Evolutionary conservation across 35 echinoderm and acorn worm genomes (phyloP).

Genomic region (Eucidaris tribuloides): DNA sequence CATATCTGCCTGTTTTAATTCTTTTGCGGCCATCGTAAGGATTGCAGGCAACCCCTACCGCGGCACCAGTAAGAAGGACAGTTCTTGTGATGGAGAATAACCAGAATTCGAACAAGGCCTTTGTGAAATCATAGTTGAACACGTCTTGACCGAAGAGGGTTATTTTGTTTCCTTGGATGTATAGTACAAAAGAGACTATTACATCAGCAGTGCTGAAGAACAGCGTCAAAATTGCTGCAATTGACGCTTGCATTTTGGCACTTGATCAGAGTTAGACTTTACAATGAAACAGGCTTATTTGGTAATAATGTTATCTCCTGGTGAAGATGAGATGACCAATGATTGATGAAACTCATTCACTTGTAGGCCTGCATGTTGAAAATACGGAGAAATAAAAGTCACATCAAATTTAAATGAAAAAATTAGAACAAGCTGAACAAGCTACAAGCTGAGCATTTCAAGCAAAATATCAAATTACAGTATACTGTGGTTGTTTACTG

Average conservation of each 20-base stretch:
- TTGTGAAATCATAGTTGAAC: background rate
- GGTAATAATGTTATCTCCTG: too few species aligned
- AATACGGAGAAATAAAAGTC: too few species aligned
- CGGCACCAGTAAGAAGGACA: background rate
- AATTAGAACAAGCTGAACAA: too few species aligned
- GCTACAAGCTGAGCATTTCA: too few species aligned
- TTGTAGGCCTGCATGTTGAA: too few species aligned
- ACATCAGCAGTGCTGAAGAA: background rate
- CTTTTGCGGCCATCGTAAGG: background rate
- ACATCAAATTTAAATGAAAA: too few species aligned
- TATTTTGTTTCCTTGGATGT: background rate
- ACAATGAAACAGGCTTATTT: too few species aligned
- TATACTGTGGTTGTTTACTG: too few species aligned
- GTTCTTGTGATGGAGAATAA: background rate
- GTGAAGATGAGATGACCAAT: too few species aligned
- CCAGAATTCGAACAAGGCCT: background rate
- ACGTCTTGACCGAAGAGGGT: background rate
- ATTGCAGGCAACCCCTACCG: background rate
- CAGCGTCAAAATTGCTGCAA: background rate
- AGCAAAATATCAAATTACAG: too few species aligned
- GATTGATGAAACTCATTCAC: too few species aligned
- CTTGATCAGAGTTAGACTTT: too few species aligned
- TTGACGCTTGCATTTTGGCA: background rate
- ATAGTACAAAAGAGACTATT: background rate
- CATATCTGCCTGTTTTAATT: background rate